These are phyloP conservation scores for Chydorus sphaericus DNA, from an alignment of 2,888 invertebrate genomes.

Conservation along the genomic window DNA sequence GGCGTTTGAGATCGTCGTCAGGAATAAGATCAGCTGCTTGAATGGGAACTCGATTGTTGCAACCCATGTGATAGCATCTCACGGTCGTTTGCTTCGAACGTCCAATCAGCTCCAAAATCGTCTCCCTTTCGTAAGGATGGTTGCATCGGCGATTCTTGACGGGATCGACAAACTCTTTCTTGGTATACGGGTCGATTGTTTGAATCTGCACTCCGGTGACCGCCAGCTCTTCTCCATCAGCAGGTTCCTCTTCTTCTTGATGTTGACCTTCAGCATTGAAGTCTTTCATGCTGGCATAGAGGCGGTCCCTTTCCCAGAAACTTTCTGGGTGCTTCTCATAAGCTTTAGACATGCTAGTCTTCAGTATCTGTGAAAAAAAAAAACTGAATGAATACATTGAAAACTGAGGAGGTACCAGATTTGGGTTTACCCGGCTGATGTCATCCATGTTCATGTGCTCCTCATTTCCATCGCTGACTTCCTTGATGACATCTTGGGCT, in stretches of 20 bases:
- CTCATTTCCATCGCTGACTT: background rate
- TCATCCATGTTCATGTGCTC: background rate
- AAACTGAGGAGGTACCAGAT: background rate
- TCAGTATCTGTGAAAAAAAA: background rate
- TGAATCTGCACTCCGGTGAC: background rate
- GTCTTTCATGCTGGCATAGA: background rate
- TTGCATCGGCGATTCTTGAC: background rate
- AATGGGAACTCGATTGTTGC: background rate
- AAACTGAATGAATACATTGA: background rate
- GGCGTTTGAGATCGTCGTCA: background rate
- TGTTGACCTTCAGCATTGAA: background rate
- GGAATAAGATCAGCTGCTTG: background rate
- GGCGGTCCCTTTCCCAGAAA: background rate
- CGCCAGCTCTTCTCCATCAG: background rate
- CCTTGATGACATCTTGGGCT: background rate
- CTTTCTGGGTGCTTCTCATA: background rate
- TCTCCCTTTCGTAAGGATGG: background rate
- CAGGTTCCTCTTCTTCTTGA: background rate
- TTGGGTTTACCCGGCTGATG: background rate
- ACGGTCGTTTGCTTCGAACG: background rate
- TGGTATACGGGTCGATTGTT: background rate
- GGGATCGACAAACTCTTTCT: background rate
- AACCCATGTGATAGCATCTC: background rate
- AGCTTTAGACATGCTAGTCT: background rate
- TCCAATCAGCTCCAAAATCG: background rate